Evolutionary conservation across 2,888 invertebrate species (phyloP).

Genomic region (Oasisia sp.): DNA sequence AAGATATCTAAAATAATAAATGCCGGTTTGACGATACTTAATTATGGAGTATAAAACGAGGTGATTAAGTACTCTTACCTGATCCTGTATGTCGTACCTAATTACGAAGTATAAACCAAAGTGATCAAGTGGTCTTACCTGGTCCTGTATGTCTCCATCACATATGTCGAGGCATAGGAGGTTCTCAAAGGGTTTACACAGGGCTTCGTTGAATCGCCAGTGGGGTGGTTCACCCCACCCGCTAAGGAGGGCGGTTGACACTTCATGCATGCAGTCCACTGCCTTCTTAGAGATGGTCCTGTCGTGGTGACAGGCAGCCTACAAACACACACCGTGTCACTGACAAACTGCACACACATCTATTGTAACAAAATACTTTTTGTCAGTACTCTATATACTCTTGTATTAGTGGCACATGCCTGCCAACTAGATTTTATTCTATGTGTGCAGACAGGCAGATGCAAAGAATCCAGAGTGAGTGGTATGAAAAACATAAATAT

Average conservation of each 20-base stretch:
- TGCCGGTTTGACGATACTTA: no score
- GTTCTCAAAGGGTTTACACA: conserved; percentile 95
- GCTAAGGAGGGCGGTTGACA: conserved; percentile 86
- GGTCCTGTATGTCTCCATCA: conserved; percentile 88
- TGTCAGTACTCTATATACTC: no score
- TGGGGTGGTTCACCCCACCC: conserved; percentile 89
- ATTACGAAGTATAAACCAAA: not conserved
- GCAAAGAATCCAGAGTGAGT: no score
- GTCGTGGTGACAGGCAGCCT: conserved; percentile 93
- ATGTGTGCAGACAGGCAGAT: no score
- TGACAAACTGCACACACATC: not conserved
- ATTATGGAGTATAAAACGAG: not conserved
- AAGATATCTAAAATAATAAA: no score
- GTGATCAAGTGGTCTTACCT: conserved; percentile 67
- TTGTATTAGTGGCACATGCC: no score
- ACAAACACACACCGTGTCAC: conserved; percentile 43
- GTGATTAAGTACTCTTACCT: conserved; percentile 67
- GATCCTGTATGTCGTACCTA: conserved; percentile 80
- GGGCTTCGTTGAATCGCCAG: conserved; percentile 94
- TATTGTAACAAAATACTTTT: not conserved
- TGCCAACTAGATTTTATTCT: no score
- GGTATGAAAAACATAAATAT: no score
- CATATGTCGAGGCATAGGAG: conserved; percentile 91
- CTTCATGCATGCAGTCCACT: conserved; percentile 88
- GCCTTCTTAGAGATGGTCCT: conserved; percentile 89